phyloP scores from a whole-genome alignment of 2,888 invertebrate species.

The Lochmaea crataegi region DNA sequence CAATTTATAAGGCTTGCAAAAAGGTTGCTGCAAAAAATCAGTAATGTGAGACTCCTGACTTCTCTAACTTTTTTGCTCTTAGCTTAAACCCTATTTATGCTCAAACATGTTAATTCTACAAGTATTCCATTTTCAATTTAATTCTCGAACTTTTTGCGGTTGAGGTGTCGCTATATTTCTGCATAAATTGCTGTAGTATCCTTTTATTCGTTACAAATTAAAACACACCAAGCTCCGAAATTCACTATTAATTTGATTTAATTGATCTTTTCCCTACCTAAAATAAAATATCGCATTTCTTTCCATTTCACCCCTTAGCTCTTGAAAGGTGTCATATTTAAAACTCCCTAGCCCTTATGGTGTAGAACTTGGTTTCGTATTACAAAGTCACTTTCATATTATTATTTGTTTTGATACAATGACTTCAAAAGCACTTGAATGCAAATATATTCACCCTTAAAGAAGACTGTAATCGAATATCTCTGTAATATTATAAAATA shows the following conservation, averaged over 20 bases:
- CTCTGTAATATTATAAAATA: slow-evolving; percentile 4
- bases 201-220: too few relatives aligned
- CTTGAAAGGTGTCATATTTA: background rate
- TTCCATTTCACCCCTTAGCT: background rate
- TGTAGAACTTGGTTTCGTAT: background rate
- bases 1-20: too few relatives aligned
- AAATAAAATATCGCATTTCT: background rate
- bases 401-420: slow-evolving; percentile 8
- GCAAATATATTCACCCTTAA: slow-evolving; percentile 18
- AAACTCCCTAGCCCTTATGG: background rate
- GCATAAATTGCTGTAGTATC: too few relatives aligned
- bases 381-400: background rate
- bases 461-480: background rate
- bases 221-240: background rate
- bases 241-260: background rate
- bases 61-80: too few relatives aligned
- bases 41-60: too few relatives aligned
- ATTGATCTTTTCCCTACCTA: background rate
- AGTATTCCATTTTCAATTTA: too few relatives aligned
- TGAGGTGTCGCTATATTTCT: too few relatives aligned
- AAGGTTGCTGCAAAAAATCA: too few relatives aligned
- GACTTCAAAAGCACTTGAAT: slow-evolving; percentile 9
- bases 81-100: too few relatives aligned
- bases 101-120: too few relatives aligned
- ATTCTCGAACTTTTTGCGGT: too few relatives aligned